Evolutionary conservation across 2,888 invertebrate species (phyloP), one percentile per base, ranked within the genome.

Genomic region (Sesia apiformis): DNA sequence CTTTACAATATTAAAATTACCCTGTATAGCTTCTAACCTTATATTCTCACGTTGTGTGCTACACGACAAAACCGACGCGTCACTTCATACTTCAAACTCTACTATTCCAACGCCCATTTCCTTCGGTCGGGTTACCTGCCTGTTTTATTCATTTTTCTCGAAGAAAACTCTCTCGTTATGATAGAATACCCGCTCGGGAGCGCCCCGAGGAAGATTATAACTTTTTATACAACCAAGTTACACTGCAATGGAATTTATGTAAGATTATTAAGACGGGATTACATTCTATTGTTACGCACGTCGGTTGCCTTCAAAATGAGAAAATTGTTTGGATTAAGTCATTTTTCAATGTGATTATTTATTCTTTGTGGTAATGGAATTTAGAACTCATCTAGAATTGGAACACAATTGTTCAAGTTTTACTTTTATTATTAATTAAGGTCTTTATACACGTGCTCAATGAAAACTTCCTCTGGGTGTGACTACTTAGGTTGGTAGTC

Each of bases 181-280:
- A 50, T 50, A 50, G 50, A 50, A 39, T 38, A 5, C 50, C 50
- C 50, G 50, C 23, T 6, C 39, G 50, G 50, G 50, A 38, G 39
- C 50, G 46, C 46, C 46, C 7, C 46, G 46, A 5, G 46, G 70
- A 66, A 72, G 72, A 66, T 72, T 75, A 65, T 70, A 72, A 46
- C 46, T 46, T 46, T 53, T 46, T 46, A 46, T 46, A 46, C 46
- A 46, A 46, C 46, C 46, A 46, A 46, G 46, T 46, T 46, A 46
- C 46, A 23, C 23, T 46, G 46, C 46, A 46, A 46, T 46, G 46
- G 46, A 46, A 46, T 46, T 46, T 46, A 46, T 46, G 23, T 46
- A 46, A 46, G 8, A 46, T 46, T 46, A n/a, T 46, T 46, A 46
- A 8, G 46, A n/a, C 23, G n/a, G 46, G 46, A 46, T 46, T 46